Percentiles rank a stretch among this genome's conserved stretches.
These are phyloP conservation scores for Dione juno DNA, from an alignment of 2,888 invertebrate species.

Conservation along the genomic window DNA sequence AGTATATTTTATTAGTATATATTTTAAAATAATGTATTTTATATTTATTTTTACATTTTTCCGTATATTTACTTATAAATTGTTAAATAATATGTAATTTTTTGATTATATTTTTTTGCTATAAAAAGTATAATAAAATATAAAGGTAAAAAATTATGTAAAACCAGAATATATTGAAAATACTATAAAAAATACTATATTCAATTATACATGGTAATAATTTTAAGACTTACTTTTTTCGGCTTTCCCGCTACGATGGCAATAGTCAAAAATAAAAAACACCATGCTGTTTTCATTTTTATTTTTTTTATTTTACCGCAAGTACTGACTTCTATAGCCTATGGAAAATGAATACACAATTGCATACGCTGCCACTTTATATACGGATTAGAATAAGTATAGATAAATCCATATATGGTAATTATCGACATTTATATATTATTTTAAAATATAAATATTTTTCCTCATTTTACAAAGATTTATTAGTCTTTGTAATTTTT, in stretches of 20 bases:
- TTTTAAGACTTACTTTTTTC: constrained; percentile 17
- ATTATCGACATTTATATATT: not conserved
- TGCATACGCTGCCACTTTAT: not conserved
- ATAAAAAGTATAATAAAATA: too few species aligned
- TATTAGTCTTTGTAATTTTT: not conserved
- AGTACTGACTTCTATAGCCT: not conserved
- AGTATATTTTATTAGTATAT: too few species aligned
- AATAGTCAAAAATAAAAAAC: constrained; percentile 1
- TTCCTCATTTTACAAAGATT: constrained; percentile 1
- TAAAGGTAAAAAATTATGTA: too few species aligned
- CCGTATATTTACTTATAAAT: too few species aligned
- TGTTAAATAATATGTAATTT: too few species aligned
- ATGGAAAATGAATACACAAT: not conserved
- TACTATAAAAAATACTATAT: too few species aligned
- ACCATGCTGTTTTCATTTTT: not conserved
- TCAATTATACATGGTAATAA: not conserved
- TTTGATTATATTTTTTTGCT: too few species aligned
- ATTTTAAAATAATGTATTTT: too few species aligned
- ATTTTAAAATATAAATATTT: not conserved
- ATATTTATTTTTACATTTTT: too few species aligned
- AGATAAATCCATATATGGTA: not conserved
- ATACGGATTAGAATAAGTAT: not conserved
- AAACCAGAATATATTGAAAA: too few species aligned
- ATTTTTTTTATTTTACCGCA: not conserved
- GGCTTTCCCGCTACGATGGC: constrained; percentile 8